Percentiles rank a stretch among this genome's conserved stretches.
Evolutionary conservation across 2,888 invertebrate species (phyloP).

Genomic region (Scaptomyza parva): DNA sequence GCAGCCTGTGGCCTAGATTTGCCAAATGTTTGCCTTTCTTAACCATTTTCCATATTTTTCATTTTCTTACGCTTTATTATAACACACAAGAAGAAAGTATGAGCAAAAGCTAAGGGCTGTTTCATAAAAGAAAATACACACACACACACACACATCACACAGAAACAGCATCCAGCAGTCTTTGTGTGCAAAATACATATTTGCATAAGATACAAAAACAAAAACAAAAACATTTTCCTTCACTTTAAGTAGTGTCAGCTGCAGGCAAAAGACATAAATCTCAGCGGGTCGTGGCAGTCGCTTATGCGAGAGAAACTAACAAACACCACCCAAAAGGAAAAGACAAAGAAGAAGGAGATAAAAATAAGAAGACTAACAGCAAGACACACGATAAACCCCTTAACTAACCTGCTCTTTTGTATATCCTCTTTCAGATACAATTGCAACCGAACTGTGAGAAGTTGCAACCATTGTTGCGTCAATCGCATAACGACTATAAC

Average conservation of each 20-base stretch:
- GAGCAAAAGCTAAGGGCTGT: constrained; percentile 1
- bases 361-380: no score
- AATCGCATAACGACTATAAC: constrained; percentile 88
- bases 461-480: constrained; percentile 86
- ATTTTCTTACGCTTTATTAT: not conserved
- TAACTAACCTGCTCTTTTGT: constrained; percentile 5
- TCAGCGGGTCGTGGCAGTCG: constrained; percentile 1
- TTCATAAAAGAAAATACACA: constrained; percentile 7
- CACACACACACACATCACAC: constrained; percentile 9
- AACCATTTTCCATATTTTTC: constrained; percentile 2
- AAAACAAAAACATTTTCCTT: constrained; percentile 1
- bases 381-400: not conserved
- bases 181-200: constrained; percentile 19
- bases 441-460: constrained; percentile 89
- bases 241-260: constrained; percentile 28
- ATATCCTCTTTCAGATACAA: constrained; percentile 85
- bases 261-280: constrained; percentile 39
- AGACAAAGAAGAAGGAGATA: no score
- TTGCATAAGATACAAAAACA: constrained; percentile 26
- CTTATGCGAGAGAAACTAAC: constrained; percentile 1
- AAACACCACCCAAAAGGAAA: not conserved
- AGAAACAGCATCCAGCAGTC: not conserved
- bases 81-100: not conserved
- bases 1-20: constrained; percentile 6
- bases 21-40: constrained; percentile 6